Base-by-base conservation (phyloP, 2,113 vertebrate species). In the Chaenogobius annularis region DNA sequence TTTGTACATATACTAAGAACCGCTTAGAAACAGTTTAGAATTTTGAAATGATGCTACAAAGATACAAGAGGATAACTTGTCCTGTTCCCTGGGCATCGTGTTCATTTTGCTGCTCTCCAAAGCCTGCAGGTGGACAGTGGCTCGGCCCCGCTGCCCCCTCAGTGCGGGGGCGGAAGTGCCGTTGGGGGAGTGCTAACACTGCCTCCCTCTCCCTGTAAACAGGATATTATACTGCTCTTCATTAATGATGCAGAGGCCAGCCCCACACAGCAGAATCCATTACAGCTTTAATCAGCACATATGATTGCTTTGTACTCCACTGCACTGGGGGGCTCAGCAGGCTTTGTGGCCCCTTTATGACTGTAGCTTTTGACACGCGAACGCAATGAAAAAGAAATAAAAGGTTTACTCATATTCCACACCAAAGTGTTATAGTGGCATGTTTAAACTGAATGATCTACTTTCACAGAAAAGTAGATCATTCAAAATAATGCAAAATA, bases 261-360 rank as follows among this genome's bases (percentile, higher is more conserved):
- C 86, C 87, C 92, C 86, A 85, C 87, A 79, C 81, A 85, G 74
- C 88, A 85, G 89, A 93, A 91, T 93, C 87, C 74, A 90, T 94
- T 94, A 92, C 88, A 93, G 93, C 92, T 91, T 95, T 93, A 95
- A 92, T 95, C 92, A 93, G 92, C 91, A 94, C 93, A 86, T 93
- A 94, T 93, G 92, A 94, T 94, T 93, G 91, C 90, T 91, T 94
- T 90, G 79, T 93, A 84, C 92, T 93, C 90, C 73, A 76, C 91
- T 91, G 54, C 77, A 85, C 92, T 67, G 83, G 68, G 74, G 12
- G 82, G 79, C 79, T 86, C 75, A 83, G 81, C 83, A 77, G 74
- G 83, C 79, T 90, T 90, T 79, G 43, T 75, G n/a, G 78, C 70
- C 73, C 84, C 79, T 86, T 90, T 89, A 85, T 91, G 88, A 89